phyloP scores from a whole-genome alignment of 2,113 vertebrate species.

The Alligator mississippiensis region DNA sequence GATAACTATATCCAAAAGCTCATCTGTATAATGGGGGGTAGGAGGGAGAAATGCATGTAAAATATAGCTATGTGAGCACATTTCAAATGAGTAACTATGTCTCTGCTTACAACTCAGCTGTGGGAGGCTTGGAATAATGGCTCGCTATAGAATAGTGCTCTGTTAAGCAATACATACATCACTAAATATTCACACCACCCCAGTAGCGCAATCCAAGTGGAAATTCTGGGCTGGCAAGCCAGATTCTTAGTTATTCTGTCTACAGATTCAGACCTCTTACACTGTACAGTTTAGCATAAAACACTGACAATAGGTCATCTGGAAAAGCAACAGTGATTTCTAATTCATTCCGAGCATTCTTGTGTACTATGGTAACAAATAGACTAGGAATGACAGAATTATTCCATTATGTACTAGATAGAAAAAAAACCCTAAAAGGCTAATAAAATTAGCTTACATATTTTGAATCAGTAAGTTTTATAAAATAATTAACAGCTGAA shows the following conservation, averaged over 20 bases:
- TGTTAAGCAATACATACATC: background rate
- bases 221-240: background rate
- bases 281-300: background rate
- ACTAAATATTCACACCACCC: background rate
- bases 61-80: background rate
- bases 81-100: background rate
- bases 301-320: background rate
- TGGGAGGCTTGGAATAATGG: background rate
- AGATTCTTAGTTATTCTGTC: slow-evolving; percentile 3
- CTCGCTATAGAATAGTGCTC: background rate
- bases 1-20: background rate
- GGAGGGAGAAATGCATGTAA: slow-evolving; percentile 18
- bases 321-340: background rate
- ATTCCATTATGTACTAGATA: background rate
- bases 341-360: background rate
- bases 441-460: background rate
- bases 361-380: background rate
- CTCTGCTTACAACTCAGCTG: background rate
- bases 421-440: background rate
- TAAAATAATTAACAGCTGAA: background rate
- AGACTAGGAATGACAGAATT: background rate
- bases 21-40: background rate
- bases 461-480: background rate
- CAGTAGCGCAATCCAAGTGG: background rate
- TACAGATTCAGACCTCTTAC: background rate